Base-by-base conservation (phyloP, 2,797 vertebrate genomes). In the Eulemur coronatus region DNA sequence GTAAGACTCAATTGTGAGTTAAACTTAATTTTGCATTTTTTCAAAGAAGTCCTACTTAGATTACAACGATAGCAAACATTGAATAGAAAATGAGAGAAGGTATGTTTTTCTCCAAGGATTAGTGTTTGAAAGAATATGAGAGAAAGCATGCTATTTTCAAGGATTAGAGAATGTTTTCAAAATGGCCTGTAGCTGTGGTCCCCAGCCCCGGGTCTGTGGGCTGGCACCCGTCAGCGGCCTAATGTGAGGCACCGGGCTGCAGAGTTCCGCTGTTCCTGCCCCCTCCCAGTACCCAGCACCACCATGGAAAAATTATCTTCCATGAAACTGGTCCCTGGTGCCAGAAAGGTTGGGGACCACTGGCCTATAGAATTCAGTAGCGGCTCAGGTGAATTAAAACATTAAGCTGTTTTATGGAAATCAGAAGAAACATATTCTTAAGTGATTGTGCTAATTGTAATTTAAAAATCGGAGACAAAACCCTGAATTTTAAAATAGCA, bases 1-100 rank as follows among this genome's bases (percentile, higher is more conserved):
- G 87, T 94, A 97, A 97, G 97, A 96, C 97, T 97, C 97, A 97
- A 89, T 96, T 93, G 72, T 95, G 96, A 97, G 70, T 97, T 98
- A 95, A 95, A 94, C 95, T 89, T 97, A 85, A 94, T 96, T 97
- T 97, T 96, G 55, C 95, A 96, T 89, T 97, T 97, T 94, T 96
- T 90, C 84, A 93, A 85, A 97, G 82, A 96, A 87, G 30, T 63
- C 69, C 69, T 94, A 52, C 87, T 98, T 96, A 93, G 46, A 94
- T 94, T 97, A 97, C 93, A 96, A 96, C 72, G 97, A 97, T 96
- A 95, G 72, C 88, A 95, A 87, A 94, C 67, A 95, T 92, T 97
- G 96, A 97, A 90, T 94, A 90, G 80, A 97, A 96, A 97, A 91
- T 88, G 86, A 91, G 78, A 78, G 38, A 89, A 97, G 92, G 52